Evolutionary conservation across 2,888 invertebrate species (phyloP).

Genomic region (Eupithecia subfuscata): DNA sequence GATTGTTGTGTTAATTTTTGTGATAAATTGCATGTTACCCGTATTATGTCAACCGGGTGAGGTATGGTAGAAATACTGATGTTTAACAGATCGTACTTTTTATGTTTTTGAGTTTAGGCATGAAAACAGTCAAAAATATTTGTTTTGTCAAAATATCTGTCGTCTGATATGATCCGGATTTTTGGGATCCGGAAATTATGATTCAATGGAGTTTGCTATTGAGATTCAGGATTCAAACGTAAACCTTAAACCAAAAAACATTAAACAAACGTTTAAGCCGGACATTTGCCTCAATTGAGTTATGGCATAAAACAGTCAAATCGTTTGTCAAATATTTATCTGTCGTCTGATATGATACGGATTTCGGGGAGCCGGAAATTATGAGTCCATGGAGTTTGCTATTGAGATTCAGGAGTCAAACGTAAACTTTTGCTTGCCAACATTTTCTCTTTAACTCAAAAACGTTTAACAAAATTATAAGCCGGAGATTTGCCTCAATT

Average conservation of each 20-base stretch:
- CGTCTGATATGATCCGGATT: too few relatives aligned
- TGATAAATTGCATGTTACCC: background rate
- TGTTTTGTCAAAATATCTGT: too few relatives aligned
- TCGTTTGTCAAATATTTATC: too few relatives aligned
- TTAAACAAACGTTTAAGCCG: too few relatives aligned
- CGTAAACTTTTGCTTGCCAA: background rate
- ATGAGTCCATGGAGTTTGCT: background rate
- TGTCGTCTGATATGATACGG: background rate
- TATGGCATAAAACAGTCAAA: too few relatives aligned
- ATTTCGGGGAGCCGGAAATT: background rate
- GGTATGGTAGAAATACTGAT: too few relatives aligned
- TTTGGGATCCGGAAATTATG: too few relatives aligned
- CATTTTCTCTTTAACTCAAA: background rate
- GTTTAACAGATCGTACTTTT: background rate
- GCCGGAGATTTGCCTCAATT: slow-evolving; percentile 19
- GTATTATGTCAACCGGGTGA: background rate
- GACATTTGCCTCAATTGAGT: too few relatives aligned
- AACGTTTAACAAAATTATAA: slow-evolving; percentile 15
- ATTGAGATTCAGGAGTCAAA: background rate
- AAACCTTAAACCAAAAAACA: too few relatives aligned
- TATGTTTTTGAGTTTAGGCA: background rate
- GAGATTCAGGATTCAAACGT: too few relatives aligned
- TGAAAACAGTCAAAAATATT: too few relatives aligned
- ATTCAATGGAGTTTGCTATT: too few relatives aligned
- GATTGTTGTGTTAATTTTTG: slow-evolving; percentile 23